A percentile compares a stretch with the other conserved stretches of the same genome.
Evolutionary conservation across 2,113 vertebrate genomes (phyloP).

Genomic region (Balaeniceps rex): DNA sequence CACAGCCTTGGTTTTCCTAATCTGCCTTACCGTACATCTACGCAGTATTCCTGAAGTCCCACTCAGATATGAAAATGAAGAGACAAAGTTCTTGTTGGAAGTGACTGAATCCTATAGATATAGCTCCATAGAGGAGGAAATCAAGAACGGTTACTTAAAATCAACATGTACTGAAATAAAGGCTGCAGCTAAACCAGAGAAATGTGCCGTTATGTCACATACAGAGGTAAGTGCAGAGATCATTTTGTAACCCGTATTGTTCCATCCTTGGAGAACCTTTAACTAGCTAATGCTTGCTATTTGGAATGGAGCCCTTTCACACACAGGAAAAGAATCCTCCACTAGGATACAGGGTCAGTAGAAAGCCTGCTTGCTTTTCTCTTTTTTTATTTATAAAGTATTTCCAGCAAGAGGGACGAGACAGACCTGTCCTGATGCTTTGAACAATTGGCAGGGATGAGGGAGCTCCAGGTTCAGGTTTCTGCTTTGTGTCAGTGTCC

Average conservation of each 20-base stretch:
- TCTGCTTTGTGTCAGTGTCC: background rate
- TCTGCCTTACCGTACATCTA: slow-evolving; percentile 85
- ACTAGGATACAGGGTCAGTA: background rate
- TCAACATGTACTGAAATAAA: slow-evolving; percentile 49
- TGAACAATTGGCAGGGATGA: background rate
- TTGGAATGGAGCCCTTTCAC: background rate
- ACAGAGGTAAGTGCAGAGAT: slow-evolving; percentile 68
- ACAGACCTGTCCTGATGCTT: background rate
- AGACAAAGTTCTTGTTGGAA: slow-evolving; percentile 39
- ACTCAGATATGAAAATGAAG: slow-evolving; percentile 48
- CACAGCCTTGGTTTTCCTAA: slow-evolving; percentile 79
- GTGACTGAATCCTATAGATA: slow-evolving; percentile 67
- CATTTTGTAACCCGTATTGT: fast-evolving
- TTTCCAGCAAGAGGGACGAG: background rate
- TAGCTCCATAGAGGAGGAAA: slow-evolving; percentile 73
- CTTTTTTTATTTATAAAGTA: background rate
- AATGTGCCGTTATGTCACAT: slow-evolving; percentile 38
- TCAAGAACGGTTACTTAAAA: slow-evolving; percentile 38
- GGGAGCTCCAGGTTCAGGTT: background rate
- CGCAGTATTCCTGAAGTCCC: slow-evolving; percentile 91
- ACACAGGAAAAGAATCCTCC: background rate
- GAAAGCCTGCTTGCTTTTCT: background rate
- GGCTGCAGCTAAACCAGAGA: slow-evolving; percentile 65
- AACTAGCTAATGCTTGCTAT: background rate
- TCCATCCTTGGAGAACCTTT: background rate